phyloP scores from a whole-genome alignment of 2,797 vertebrate species.

The Sebastes hubbsi region DNA sequence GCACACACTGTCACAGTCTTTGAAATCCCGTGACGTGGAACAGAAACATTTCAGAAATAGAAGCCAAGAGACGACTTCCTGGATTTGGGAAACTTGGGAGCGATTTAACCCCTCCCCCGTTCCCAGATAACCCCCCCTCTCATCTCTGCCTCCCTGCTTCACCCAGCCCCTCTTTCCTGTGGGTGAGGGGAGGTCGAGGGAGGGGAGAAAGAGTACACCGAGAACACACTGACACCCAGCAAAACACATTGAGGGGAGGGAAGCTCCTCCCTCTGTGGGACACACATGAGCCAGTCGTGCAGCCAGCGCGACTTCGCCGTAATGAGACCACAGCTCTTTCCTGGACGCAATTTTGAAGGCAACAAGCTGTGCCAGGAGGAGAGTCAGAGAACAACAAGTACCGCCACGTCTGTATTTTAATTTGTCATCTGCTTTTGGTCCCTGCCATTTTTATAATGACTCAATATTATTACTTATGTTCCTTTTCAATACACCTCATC shows the following conservation, averaged over 20 bases:
- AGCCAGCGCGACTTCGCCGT: conserved; percentile 14
- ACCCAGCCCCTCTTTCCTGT: conserved; percentile 67
- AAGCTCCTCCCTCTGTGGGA: conserved; percentile 24
- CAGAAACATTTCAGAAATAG: conserved; percentile 28
- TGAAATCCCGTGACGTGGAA: conserved; percentile 36
- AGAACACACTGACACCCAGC: conserved; percentile 34
- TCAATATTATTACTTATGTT: background rate
- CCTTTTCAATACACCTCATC: background rate
- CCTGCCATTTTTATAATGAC: background rate
- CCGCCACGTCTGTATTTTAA: conserved; percentile 11
- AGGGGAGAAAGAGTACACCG: conserved; percentile 40
- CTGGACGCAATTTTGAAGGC: conserved; percentile 30
- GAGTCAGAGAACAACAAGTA: conserved; percentile 27
- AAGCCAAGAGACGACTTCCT: conserved; percentile 55
- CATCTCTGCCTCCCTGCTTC: background rate
- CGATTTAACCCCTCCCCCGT: conserved; percentile 36
- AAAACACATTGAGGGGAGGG: conserved; percentile 37
- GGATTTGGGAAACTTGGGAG: conserved; percentile 59
- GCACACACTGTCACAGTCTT: background rate
- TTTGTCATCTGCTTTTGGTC: conserved; percentile 1
- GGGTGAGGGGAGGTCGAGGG: conserved; percentile 60
- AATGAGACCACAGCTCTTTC: conserved; percentile 59
- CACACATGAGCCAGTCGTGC: conserved; percentile 11
- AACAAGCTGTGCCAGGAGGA: conserved; percentile 19
- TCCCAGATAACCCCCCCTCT: background rate